Conservation (phyloP, 1,140 invertebrate species). For the Medauroidea extradentata region DNA sequence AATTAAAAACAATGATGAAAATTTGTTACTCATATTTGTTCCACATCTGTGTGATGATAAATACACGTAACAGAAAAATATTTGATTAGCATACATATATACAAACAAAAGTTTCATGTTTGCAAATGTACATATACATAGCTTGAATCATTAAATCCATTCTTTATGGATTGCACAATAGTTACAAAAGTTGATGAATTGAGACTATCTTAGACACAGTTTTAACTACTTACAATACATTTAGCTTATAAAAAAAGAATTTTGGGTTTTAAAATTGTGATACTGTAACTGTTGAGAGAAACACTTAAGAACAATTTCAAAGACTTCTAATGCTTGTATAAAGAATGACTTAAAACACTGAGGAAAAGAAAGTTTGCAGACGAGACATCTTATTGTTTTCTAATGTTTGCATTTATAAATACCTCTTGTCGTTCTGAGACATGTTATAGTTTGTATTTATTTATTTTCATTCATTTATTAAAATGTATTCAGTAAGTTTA, state of each 20-base stretch:
- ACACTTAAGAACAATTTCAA: conserved; percentile 15
- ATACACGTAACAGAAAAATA: neutral
- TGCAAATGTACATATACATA: neutral
- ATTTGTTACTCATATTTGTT: no score
- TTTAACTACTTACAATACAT: neutral
- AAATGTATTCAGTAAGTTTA: neutral
- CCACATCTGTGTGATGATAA: no score
- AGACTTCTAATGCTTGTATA: conserved; percentile 5
- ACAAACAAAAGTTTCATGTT: neutral
- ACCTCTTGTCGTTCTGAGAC: neutral
- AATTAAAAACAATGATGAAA: no score
- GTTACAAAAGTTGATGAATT: neutral
- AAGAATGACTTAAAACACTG: neutral
- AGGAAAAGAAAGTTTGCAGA: conserved; percentile 2
- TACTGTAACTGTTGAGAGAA: conserved; percentile 8
- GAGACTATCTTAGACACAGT: neutral
- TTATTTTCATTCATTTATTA: neutral
- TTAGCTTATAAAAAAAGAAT: conserved; percentile 13
- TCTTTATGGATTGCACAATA: neutral
- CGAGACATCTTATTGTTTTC: neutral
- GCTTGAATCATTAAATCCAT: neutral
- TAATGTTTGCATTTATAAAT: conserved; percentile 6
- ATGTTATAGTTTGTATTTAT: neutral
- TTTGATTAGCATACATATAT: neutral
- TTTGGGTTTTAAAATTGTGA: conserved; percentile 13